Evolutionary conservation across 1,140 invertebrate species (phyloP).

Genomic region (Apis mellifera): Amel_HAv3.1 CM009932.2:10682001-10682500

Average conservation of each 20-base stretch:
- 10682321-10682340: background rate
- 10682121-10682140: slow-evolving; percentile 45
- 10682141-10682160: slow-evolving; percentile 19
- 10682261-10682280: slow-evolving; percentile 3
- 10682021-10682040: slow-evolving; percentile 20
- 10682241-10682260: background rate
- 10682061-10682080: slow-evolving; percentile 51
- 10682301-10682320: background rate
- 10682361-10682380: too few relatives aligned
- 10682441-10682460: too few relatives aligned
- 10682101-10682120: slow-evolving; percentile 1
- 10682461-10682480: too few relatives aligned
- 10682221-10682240: slow-evolving; percentile 22
- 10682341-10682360: too few relatives aligned
- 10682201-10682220: background rate
- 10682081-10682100: slow-evolving; percentile 42
- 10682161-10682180: background rate
- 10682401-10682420: too few relatives aligned
- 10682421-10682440: too few relatives aligned
- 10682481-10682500: too few relatives aligned
- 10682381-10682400: too few relatives aligned
- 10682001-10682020: slow-evolving; percentile 16
- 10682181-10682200: too few relatives aligned
- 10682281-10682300: background rate
- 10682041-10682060: slow-evolving; percentile 29